Evolutionary conservation across 1,140 invertebrate genomes (phyloP).

Genomic region (Alviniconcha marisindica): DNA sequence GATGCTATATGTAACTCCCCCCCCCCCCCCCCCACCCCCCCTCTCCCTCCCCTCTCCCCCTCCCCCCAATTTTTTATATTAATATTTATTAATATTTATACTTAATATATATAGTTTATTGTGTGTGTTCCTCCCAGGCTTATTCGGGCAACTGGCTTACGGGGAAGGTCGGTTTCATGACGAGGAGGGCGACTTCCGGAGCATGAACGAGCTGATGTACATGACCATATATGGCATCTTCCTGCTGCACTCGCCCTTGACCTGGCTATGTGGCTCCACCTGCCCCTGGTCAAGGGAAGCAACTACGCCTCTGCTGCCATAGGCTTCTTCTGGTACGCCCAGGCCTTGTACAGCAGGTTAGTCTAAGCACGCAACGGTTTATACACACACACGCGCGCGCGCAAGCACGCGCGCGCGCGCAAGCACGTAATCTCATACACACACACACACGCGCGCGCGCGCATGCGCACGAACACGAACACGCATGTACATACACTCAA

Average conservation of each 20-base stretch:
- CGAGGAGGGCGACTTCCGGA: conserved; percentile 1
- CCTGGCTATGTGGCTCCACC: conserved; percentile 10
- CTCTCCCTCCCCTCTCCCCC: too few relatives aligned
- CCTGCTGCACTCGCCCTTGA: conserved; percentile 26
- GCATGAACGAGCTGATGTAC: conserved; percentile 29
- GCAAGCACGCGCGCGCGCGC: too few relatives aligned
- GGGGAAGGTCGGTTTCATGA: conserved; percentile 1
- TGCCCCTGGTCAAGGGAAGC: conserved; percentile 18
- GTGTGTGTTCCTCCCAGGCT: neutral
- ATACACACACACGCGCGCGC: neutral
- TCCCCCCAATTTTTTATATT: too few relatives aligned
- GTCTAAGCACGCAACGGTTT: neutral
- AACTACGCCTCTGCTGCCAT: conserved; percentile 29
- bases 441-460: neutral
- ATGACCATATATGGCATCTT: conserved; percentile 23
- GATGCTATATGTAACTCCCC: too few relatives aligned
- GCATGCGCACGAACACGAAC: too few relatives aligned
- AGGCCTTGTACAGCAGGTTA: conserved; percentile 24
- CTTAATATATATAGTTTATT: neutral
- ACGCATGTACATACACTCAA: too few relatives aligned
- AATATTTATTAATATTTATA: too few relatives aligned
- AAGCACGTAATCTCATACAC: too few relatives aligned
- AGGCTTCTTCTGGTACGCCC: conserved; percentile 35
- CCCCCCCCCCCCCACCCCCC: too few relatives aligned
- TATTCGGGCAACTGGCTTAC: conserved; percentile 26